Percentiles rank a stretch among this genome's conserved stretches.
Conservation (phyloP, 2,113 vertebrate genomes). For the Thamnophis sirtalis region DNA sequence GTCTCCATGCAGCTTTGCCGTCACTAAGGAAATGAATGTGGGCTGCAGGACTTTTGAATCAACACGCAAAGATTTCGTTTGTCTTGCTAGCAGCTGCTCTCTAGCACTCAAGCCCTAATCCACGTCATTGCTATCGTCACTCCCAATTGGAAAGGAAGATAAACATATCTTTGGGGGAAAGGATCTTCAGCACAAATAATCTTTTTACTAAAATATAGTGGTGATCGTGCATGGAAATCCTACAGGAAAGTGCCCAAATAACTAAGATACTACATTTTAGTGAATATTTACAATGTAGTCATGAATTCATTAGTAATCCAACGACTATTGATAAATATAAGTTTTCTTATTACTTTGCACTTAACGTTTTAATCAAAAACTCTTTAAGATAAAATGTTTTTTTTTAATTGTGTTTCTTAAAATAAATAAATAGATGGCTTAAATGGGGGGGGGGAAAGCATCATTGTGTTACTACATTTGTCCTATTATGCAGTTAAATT, state of each 20-base stretch:
- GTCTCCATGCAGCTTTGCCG: conserved; percentile 16
- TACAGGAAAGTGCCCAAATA: conserved; percentile 10
- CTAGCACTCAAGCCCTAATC: conserved; percentile 8
- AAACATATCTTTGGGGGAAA: conserved; percentile 40
- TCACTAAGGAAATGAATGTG: conserved; percentile 30
- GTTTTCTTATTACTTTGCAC: neutral
- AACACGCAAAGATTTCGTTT: conserved; percentile 31
- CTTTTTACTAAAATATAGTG: conserved; percentile 39
- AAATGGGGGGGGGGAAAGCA: neutral
- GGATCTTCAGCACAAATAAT: conserved; percentile 14
- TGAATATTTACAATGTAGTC: neutral
- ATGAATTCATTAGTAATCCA: neutral
- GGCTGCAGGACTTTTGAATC: conserved; percentile 34
- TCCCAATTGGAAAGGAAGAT: conserved; percentile 46
- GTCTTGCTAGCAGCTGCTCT: conserved; percentile 34
- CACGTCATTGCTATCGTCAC: conserved; percentile 21
- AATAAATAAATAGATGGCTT: neutral
- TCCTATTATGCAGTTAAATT: neutral
- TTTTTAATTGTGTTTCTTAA: neutral
- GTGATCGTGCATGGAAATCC: neutral
- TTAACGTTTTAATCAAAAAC: neutral
- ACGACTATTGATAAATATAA: neutral
- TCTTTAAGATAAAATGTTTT: neutral
- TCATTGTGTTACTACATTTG: conserved; percentile 8
- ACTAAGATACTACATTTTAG: neutral